Percentiles rank a stretch among this genome's conserved stretches.
These are phyloP conservation scores for Choreutis nemorana DNA, from an alignment of 2,888 invertebrate species.

Conservation along the genomic window DNA sequence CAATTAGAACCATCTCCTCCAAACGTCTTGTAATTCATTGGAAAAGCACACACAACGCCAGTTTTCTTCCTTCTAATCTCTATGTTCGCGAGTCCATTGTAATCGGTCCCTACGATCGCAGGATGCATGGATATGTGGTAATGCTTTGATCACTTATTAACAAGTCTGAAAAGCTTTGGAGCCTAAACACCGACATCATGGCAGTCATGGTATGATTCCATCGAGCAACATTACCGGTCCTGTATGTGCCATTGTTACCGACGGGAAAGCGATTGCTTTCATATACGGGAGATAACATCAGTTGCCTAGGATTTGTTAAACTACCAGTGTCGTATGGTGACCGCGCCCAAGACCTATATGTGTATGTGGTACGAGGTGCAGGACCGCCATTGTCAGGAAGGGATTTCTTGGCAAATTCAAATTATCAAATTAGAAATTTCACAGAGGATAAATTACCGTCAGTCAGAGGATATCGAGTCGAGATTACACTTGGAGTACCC, in stretches of 20 bases:
- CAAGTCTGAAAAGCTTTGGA: too few species aligned
- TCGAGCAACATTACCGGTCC: too few species aligned
- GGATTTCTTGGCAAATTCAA: conserved; percentile 13
- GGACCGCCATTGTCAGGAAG: conserved; percentile 14
- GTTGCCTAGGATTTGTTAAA: conserved; percentile 8
- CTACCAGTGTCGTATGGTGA: conserved; percentile 8
- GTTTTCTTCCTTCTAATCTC: conserved; percentile 2
- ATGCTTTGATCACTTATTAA: too few species aligned
- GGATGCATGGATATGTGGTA: too few species aligned
- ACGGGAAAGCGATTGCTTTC: conserved; percentile 8
- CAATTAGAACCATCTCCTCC: too few species aligned
- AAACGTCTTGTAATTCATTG: too few species aligned
- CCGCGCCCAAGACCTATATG: conserved; percentile 5
- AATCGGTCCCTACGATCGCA: not conserved
- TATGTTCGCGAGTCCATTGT: not conserved
- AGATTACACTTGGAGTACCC: conserved; percentile 1
- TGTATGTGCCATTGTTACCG: not conserved
- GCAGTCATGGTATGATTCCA: too few species aligned
- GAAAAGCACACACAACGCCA: too few species aligned
- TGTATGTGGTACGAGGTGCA: conserved; percentile 13
- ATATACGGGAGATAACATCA: conserved; percentile 11
- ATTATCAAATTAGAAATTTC: conserved; percentile 10
- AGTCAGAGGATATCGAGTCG: not conserved
- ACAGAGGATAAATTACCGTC: conserved; percentile 5
- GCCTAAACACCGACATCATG: too few species aligned